Percentiles rank a stretch among this genome's conserved stretches.
Evolutionary conservation across 2,888 invertebrate genomes (phyloP).

Genomic region (Stenchaetothrips biformis): DNA sequence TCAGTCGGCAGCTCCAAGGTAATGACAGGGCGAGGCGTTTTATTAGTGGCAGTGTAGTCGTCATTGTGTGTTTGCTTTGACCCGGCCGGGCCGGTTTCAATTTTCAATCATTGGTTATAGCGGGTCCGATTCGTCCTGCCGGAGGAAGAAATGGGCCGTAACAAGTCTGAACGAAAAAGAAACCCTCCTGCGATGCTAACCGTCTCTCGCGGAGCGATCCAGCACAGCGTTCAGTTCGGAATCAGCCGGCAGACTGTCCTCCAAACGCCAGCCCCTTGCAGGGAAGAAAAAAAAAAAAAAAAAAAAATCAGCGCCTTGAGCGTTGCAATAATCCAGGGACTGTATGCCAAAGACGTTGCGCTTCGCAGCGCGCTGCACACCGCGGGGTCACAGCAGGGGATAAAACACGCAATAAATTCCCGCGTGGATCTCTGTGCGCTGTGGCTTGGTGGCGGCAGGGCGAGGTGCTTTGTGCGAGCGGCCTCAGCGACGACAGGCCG

Average conservation of each 20-base stretch:
- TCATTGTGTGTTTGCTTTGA: not conserved
- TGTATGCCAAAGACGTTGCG: not conserved
- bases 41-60: not conserved
- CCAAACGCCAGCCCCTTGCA: too few species aligned
- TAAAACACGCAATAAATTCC: not conserved
- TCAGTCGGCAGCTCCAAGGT: not conserved
- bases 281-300: too few species aligned
- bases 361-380: not conserved
- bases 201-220: too few species aligned
- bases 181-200: too few species aligned
- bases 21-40: not conserved
- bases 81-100: not conserved
- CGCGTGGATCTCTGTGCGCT: not conserved
- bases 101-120: too few species aligned
- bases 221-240: too few species aligned
- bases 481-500: not conserved
- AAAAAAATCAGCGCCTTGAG: too few species aligned
- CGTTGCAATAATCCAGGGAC: too few species aligned
- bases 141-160: not conserved
- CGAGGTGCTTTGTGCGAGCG: not conserved
- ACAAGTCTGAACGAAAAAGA: too few species aligned
- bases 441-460: not conserved
- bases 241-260: too few species aligned
- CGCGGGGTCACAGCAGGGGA: not conserved
- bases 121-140: not conserved